Conservation (phyloP, 2,888 invertebrate genomes). For the Calameuta filiformis region DNA sequence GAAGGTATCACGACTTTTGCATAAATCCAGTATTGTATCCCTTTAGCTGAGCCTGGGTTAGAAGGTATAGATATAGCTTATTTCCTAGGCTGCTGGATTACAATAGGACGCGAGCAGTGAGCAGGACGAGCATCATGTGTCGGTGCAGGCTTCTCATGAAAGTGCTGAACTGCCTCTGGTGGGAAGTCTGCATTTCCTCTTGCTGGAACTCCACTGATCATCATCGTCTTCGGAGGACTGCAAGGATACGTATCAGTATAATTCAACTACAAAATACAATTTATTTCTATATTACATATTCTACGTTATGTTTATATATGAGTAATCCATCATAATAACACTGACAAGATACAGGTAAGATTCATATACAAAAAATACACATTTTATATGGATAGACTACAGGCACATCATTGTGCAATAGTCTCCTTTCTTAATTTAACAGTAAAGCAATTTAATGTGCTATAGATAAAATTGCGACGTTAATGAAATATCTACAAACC, state of each 20-base stretch:
- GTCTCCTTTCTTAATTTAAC: neutral
- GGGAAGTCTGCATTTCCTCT: constrained; percentile 90
- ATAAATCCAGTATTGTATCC: neutral
- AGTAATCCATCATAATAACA: neutral
- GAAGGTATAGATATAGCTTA: constrained; percentile 64
- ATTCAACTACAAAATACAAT: neutral
- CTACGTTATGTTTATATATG: neutral
- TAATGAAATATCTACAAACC: too few relatives aligned
- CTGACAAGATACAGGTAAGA: neutral
- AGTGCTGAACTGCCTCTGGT: constrained; percentile 85
- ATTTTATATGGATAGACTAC: neutral
- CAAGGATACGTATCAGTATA: constrained; percentile 22
- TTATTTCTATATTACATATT: neutral
- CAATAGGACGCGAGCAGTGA: constrained; percentile 72
- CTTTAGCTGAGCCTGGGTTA: neutral
- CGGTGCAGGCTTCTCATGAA: constrained; percentile 83
- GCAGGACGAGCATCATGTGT: constrained; percentile 70
- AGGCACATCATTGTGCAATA: neutral
- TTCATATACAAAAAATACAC: neutral
- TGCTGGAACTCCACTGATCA: constrained; percentile 83
- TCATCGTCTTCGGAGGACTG: constrained; percentile 80
- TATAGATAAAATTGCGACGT: neutral
- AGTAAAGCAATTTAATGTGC: neutral
- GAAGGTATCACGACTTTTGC: neutral
- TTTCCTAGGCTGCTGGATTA: constrained; percentile 92